These are phyloP conservation scores for Heliconius nattereri DNA, from an alignment of 1,140 invertebrate species.

Conservation along the genomic window DNA sequence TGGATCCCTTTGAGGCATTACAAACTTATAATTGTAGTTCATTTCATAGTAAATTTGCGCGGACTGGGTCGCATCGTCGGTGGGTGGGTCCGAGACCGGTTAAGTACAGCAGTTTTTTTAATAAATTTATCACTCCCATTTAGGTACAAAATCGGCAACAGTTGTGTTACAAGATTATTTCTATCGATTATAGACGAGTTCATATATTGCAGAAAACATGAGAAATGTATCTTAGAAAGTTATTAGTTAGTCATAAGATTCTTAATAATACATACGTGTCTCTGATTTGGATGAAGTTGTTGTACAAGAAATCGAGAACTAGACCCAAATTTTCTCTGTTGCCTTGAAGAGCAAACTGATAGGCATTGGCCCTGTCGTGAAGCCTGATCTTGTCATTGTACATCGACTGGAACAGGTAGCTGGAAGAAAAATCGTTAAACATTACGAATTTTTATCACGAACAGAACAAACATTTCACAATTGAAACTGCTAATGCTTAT, in stretches of 20 bases:
- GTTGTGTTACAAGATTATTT: too few relatives aligned
- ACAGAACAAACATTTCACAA: not conserved
- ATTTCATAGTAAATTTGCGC: too few relatives aligned
- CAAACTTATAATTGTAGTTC: too few relatives aligned
- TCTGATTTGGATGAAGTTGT: conserved; percentile 53
- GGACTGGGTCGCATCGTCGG: too few relatives aligned
- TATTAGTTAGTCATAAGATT: conserved; percentile 3
- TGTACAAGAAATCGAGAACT: conserved; percentile 60
- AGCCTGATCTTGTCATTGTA: conserved; percentile 61
- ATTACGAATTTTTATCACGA: not conserved
- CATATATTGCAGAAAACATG: too few relatives aligned
- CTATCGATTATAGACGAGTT: too few relatives aligned
- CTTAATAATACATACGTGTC: conserved; percentile 30
- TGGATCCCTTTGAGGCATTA: too few relatives aligned
- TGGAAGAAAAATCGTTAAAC: conserved; percentile 35
- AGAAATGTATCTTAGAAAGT: not conserved
- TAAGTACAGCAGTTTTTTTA: too few relatives aligned
- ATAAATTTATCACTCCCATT: too few relatives aligned
- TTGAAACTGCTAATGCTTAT: not conserved
- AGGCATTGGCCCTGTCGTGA: conserved; percentile 69
- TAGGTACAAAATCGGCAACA: too few relatives aligned
- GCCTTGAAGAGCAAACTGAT: conserved; percentile 64
- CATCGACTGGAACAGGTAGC: conserved; percentile 60
- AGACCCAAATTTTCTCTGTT: conserved; percentile 59
- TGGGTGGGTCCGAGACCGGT: too few relatives aligned